Conservation (phyloP, 2,888 invertebrate genomes). For the Terebella lapidaria region DNA sequence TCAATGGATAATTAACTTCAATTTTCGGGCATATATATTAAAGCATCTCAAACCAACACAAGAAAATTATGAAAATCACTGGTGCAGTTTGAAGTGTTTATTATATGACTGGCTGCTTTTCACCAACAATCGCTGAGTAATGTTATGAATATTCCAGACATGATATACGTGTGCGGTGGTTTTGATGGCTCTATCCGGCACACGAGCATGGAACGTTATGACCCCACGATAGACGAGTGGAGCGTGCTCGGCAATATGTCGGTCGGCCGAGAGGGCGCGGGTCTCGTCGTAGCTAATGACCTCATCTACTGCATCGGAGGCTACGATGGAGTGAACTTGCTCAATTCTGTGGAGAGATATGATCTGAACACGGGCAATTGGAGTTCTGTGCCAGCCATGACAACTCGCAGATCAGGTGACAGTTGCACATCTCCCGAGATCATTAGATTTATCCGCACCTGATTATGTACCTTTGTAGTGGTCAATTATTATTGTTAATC, state of each 20-base stretch:
- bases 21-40: no score
- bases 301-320: constrained; percentile 50
- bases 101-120: no score
- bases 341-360: constrained; percentile 46
- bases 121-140: no score
- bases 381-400: constrained; percentile 45
- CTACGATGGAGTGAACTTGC: constrained; percentile 49
- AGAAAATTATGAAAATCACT: no score
- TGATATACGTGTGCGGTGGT: constrained; percentile 51
- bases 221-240: constrained; percentile 47
- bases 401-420: constrained; percentile 44
- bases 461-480: no score
- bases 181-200: constrained; percentile 50
- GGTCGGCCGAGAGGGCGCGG: constrained; percentile 47
- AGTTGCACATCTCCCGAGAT: background rate
- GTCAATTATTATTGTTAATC: no score
- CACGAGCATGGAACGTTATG: constrained; percentile 48
- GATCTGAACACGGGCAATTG: constrained; percentile 41
- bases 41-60: no score
- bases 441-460: background rate
- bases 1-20: no score
- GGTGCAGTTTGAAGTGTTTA: no score
- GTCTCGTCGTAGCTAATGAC: constrained; percentile 47
- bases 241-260: constrained; percentile 31
- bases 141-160: constrained; percentile 31